Conservation (phyloP, 1,140 invertebrate genomes). For the Drosophila busckii region DNA sequence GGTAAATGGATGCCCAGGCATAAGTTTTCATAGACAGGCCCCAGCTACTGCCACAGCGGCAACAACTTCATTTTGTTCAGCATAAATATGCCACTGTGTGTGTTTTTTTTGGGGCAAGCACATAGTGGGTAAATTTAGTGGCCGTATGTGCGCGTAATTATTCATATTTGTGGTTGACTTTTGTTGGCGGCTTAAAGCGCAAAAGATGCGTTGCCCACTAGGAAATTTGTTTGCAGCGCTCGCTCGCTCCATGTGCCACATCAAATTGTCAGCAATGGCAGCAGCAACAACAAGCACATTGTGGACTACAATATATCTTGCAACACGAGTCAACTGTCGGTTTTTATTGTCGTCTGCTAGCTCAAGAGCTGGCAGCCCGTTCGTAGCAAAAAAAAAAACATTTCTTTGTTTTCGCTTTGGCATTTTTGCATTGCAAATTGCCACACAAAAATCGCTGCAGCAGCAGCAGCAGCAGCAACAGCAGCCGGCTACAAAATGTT, state of each 20-base stretch:
- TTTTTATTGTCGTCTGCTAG: conserved; percentile 75
- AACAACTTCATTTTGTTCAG: conserved; percentile 40
- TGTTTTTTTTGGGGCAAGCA: conserved; percentile 35
- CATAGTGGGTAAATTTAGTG: conserved; percentile 46
- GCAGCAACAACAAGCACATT: conserved; percentile 29
- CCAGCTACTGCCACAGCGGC: conserved; percentile 6
- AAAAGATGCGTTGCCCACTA: conserved; percentile 56
- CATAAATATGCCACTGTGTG: conserved; percentile 29
- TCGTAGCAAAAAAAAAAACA: conserved; percentile 47
- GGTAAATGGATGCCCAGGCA: conserved; percentile 66
- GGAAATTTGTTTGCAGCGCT: too few relatives aligned
- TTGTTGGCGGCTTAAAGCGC: conserved; percentile 34
- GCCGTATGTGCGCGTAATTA: conserved; percentile 51
- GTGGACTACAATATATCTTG: conserved; percentile 69
- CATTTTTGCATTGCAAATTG: conserved; percentile 77
- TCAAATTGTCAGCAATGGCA: conserved; percentile 52
- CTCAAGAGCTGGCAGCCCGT: too few relatives aligned
- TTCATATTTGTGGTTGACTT: conserved; percentile 68
- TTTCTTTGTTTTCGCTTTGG: conserved; percentile 65
- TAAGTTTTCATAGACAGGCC: conserved; percentile 57
- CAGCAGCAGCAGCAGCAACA: conserved; percentile 14
- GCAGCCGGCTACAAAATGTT: conserved; percentile 69
- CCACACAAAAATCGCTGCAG: conserved; percentile 69
- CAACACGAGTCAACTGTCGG: conserved; percentile 76
- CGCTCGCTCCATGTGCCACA: conserved; percentile 46